Percentiles rank a stretch among this genome's conserved stretches.
Evolutionary conservation across 2,113 vertebrate species (phyloP).

Genomic region (Mesembrinibis cayennensis): DNA sequence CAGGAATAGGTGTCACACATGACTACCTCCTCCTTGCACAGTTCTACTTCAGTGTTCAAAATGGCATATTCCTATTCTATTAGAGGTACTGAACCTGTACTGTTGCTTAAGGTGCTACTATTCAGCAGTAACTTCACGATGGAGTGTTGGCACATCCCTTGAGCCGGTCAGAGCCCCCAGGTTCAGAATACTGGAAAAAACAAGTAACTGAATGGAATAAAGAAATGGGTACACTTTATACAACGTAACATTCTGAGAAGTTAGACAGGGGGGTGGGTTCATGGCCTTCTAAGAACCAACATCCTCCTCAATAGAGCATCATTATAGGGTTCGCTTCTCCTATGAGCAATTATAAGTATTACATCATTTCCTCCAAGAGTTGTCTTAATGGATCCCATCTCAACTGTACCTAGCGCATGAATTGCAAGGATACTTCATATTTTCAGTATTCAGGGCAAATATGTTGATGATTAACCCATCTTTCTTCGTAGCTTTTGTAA

Average conservation of each 20-base stretch:
- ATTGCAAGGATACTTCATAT: neutral
- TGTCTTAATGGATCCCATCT: neutral
- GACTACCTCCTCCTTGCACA: neutral
- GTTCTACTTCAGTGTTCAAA: neutral
- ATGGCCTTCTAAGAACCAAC: neutral
- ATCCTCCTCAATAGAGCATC: neutral
- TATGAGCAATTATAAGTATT: neutral
- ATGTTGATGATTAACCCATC: neutral
- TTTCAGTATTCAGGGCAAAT: neutral
- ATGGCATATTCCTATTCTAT: rapidly evolving
- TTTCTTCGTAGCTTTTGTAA: neutral
- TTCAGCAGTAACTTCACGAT: neutral
- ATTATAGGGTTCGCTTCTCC: neutral
- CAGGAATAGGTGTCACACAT: neutral
- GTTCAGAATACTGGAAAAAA: neutral
- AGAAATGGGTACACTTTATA: rapidly evolving
- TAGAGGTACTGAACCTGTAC: neutral
- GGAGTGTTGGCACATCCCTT: neutral
- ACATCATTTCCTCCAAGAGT: neutral
- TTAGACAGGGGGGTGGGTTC: rapidly evolving
- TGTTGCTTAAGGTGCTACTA: rapidly evolving
- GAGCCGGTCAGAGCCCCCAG: neutral
- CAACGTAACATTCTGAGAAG: neutral
- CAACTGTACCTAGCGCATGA: neutral
- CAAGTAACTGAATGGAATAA: neutral